phyloP scores from a whole-genome alignment of 2,797 vertebrate genomes.

The Channallabes apus region DNA sequence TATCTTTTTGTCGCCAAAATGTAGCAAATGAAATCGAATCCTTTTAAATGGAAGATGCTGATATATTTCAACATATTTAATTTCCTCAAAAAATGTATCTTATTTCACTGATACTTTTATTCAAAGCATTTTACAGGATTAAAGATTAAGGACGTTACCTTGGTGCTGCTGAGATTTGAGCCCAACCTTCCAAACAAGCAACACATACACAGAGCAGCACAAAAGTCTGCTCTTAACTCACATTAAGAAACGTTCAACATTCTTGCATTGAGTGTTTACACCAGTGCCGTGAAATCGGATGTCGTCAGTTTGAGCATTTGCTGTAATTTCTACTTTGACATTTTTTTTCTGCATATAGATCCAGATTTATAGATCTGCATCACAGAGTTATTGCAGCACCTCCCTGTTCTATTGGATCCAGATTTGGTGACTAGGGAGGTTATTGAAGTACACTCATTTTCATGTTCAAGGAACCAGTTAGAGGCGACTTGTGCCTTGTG shows the following conservation, averaged over 20 bases:
- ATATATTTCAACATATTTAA: neutral
- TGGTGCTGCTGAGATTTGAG: neutral
- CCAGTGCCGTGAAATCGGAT: too few relatives aligned
- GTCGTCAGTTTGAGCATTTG: too few relatives aligned
- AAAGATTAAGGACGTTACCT: too few relatives aligned
- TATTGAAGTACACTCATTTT: slow-evolving; percentile 8
- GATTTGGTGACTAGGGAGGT: neutral
- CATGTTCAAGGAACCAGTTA: slow-evolving; percentile 2
- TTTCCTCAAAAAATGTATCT: neutral
- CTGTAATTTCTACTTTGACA: too few relatives aligned
- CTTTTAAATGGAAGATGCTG: neutral
- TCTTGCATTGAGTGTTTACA: too few relatives aligned
- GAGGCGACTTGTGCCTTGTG: neutral
- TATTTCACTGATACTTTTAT: neutral
- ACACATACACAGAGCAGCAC: neutral
- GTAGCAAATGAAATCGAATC: neutral
- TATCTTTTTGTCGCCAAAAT: neutral
- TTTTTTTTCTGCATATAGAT: too few relatives aligned
- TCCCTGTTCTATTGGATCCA: neutral
- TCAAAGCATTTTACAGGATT: neutral
- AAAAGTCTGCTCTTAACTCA: too few relatives aligned
- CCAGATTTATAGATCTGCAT: neutral
- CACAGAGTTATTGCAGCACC: neutral
- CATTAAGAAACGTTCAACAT: too few relatives aligned
- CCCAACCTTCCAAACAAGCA: neutral